Evolutionary conservation across 1,140 invertebrate genomes (phyloP).

Genomic region (Triops cancriformis): DNA sequence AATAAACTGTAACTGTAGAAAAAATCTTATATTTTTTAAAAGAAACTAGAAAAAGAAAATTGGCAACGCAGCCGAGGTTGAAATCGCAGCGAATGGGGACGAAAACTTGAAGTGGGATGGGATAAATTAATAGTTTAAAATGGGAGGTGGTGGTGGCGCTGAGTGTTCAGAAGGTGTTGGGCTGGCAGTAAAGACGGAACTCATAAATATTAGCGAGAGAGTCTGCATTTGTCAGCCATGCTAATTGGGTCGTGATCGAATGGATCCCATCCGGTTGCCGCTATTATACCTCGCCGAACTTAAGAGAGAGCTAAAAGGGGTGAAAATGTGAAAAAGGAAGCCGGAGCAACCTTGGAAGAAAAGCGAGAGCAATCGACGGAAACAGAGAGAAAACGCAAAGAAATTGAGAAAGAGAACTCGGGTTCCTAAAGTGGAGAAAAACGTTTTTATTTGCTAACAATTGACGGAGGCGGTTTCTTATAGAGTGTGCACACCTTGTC

Average conservation of each 20-base stretch:
- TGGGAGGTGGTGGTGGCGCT: background rate
- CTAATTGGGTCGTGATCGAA: constrained; percentile 13
- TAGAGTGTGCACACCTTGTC: background rate
- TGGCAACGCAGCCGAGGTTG: background rate
- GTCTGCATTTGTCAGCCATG: constrained; percentile 12
- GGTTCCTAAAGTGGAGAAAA: too few relatives aligned
- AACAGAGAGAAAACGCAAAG: too few relatives aligned
- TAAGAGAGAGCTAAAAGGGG: background rate
- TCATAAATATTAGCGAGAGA: constrained; percentile 4
- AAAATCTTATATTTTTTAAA: too few relatives aligned
- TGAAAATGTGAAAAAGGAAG: background rate
- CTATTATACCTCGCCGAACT: background rate
- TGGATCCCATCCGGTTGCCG: background rate
- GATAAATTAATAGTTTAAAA: constrained; percentile 11
- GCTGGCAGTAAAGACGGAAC: background rate
- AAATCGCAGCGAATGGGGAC: background rate
- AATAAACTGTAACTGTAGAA: too few relatives aligned
- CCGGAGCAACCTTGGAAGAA: background rate
- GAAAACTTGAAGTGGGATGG: background rate
- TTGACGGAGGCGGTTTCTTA: background rate
- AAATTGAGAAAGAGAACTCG: too few relatives aligned
- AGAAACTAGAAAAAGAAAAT: too few relatives aligned
- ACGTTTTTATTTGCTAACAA: constrained; percentile 1
- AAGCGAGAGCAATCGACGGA: background rate
- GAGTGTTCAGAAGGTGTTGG: background rate